phyloP scores from a whole-genome alignment of 2,797 vertebrate genomes.

The Danio jaintianensis region DNA sequence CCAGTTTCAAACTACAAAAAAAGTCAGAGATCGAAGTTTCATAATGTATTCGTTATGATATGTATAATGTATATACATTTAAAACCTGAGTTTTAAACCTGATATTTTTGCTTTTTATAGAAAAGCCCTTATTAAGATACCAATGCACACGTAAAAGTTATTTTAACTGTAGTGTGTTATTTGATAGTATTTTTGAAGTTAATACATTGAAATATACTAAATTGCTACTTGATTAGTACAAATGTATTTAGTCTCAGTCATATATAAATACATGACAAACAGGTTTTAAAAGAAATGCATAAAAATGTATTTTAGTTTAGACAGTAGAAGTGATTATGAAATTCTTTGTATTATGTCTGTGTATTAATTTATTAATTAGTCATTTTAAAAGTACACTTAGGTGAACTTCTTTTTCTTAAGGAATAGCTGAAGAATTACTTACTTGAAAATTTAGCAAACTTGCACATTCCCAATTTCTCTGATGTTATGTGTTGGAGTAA shows the following conservation, averaged over 20 bases:
- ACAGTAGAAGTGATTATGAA: constrained; percentile 3
- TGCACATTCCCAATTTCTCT: too few relatives aligned
- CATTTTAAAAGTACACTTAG: background rate
- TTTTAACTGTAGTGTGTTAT: background rate
- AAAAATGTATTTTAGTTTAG: background rate
- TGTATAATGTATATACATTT: too few relatives aligned
- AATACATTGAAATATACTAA: background rate
- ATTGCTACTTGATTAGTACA: background rate
- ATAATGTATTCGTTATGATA: too few relatives aligned
- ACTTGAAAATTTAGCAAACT: too few relatives aligned
- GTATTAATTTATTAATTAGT: too few relatives aligned
- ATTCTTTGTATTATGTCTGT: background rate
- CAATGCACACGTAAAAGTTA: background rate
- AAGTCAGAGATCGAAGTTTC: too few relatives aligned
- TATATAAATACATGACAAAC: background rate
- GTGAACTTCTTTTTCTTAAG: constrained; percentile 11
- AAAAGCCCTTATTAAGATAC: background rate
- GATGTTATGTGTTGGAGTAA: too few relatives aligned
- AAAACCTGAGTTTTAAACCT: background rate
- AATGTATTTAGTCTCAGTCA: background rate
- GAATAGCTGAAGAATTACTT: background rate
- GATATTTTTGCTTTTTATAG: background rate
- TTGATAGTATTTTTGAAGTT: background rate
- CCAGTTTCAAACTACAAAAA: too few relatives aligned
- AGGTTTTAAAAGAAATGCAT: background rate